A percentile compares a stretch with the other conserved stretches of the same genome.
These are phyloP conservation scores for Sternotherus odoratus DNA, from an alignment of 2,797 vertebrate genomes.

Conservation along the genomic window DNA sequence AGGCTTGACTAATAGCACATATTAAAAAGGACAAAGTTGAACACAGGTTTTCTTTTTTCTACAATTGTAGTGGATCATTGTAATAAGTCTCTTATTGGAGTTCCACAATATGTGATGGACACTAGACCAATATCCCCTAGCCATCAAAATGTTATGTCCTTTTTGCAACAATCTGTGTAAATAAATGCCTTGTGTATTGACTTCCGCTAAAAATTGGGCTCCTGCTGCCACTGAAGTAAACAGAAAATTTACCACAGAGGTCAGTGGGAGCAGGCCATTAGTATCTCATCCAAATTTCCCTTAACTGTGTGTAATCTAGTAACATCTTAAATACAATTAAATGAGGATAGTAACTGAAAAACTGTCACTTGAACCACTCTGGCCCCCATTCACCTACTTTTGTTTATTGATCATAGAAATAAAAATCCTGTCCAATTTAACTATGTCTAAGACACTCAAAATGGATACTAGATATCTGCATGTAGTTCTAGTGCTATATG, in stretches of 20 bases:
- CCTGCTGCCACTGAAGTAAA: background rate
- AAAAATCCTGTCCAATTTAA: background rate
- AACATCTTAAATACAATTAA: background rate
- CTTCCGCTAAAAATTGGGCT: background rate
- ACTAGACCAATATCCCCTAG: background rate
- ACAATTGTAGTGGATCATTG: background rate
- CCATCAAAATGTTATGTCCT: background rate
- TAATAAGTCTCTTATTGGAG: background rate
- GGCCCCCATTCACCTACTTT: background rate
- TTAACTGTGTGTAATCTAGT: background rate
- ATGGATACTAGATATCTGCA: background rate
- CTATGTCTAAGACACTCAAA: background rate
- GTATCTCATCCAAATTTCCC: background rate
- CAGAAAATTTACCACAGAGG: background rate
- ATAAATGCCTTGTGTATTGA: background rate
- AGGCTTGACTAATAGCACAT: background rate
- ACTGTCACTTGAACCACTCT: background rate
- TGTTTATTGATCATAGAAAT: background rate
- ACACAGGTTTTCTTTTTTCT: background rate
- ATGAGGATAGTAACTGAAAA: background rate
- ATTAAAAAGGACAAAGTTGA: background rate
- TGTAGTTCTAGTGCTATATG: background rate
- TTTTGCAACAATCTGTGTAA: background rate
- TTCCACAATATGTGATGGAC: background rate
- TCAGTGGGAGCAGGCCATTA: background rate